These are phyloP conservation scores for Onthophagus taurus DNA, from an alignment of 1,140 invertebrate genomes.

Conservation along the genomic window DNA sequence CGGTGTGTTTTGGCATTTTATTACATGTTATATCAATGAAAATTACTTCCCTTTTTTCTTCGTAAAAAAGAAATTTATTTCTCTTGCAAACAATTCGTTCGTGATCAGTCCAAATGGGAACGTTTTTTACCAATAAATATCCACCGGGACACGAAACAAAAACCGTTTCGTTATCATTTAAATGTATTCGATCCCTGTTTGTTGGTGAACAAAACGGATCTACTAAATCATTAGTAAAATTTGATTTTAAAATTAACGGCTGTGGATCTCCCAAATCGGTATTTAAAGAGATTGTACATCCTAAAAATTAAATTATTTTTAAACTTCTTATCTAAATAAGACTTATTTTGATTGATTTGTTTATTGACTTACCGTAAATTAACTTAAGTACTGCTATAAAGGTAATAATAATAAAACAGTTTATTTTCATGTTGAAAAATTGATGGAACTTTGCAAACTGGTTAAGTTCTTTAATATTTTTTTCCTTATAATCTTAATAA, in stretches of 20 bases:
- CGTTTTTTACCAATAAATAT: slow-evolving; percentile 9
- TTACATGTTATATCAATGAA: slow-evolving; percentile 18
- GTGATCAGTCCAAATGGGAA: neutral
- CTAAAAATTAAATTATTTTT: slow-evolving; percentile 1
- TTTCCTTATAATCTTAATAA: too few relatives aligned
- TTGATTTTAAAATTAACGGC: slow-evolving; percentile 6
- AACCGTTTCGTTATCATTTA: slow-evolving; percentile 9
- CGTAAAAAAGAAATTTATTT: slow-evolving; percentile 7
- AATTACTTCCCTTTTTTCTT: slow-evolving; percentile 4
- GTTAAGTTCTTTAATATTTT: too few relatives aligned
- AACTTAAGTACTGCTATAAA: too few relatives aligned
- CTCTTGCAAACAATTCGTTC: slow-evolving; percentile 9
- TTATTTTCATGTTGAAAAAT: too few relatives aligned
- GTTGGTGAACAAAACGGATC: slow-evolving; percentile 9
- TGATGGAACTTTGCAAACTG: too few relatives aligned
- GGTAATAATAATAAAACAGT: too few relatives aligned
- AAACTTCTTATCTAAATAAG: too few relatives aligned
- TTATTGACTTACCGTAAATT: too few relatives aligned
- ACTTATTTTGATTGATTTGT: too few relatives aligned
- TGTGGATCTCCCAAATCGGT: slow-evolving; percentile 5
- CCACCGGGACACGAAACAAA: slow-evolving; percentile 20
- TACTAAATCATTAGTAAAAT: too few relatives aligned
- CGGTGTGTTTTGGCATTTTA: slow-evolving; percentile 11
- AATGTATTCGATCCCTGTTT: slow-evolving; percentile 2
- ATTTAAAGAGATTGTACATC: slow-evolving; percentile 12